Evolutionary conservation across 2,113 vertebrate species (phyloP), one percentile per base, ranked within the genome.

Genomic region (Pavo muticus): DNA sequence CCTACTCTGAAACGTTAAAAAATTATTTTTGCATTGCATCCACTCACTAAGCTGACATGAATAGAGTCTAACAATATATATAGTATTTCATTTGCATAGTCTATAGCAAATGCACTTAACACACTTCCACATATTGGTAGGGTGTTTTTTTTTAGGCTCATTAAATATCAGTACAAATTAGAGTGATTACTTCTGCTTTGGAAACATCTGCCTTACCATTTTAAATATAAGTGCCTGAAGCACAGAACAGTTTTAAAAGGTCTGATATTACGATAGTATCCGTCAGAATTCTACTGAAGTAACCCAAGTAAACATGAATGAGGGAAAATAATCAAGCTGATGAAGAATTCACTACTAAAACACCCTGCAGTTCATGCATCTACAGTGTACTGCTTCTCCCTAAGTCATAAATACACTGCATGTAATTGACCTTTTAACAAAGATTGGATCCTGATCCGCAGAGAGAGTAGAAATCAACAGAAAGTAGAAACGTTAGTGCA

Each of bases 161-260:
- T 93, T 69, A 93, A 82, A 44, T 75, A 75, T 67, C 89, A 70
- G 76, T 88, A 79, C 76, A 93, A 79, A 95, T 90, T 50, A 92
- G 78, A 93, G 74, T 64, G 23, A 87, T 90, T 92, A 95, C 90
- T 97, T 96, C 96, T 96, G 96, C 95, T 97, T 95, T 95, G 91
- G 80, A 87, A 95, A 93, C 95, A 90, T 95, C 93, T 93, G 90
- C 59, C 76, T 59, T 19, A 20, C 32, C 18, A 61, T 59, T 35
- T 52, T 40, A 48, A 80, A 25, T 2, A 1, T 13, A 61, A 75
- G 57, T 61, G 65, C 32, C 86, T 67, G 40, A 82, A 48, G 42
- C 32, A 50, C 18, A 54, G 69, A 25, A 29, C 35, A 25, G 30
- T 27, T 24, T 75, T 20, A 4, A 3, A 56, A 57, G 32, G n/a